A percentile compares a stretch with the other conserved stretches of the same genome.
phyloP scores from a whole-genome alignment of 2,797 vertebrate species.

The Urosaurus nigricauda region DNA sequence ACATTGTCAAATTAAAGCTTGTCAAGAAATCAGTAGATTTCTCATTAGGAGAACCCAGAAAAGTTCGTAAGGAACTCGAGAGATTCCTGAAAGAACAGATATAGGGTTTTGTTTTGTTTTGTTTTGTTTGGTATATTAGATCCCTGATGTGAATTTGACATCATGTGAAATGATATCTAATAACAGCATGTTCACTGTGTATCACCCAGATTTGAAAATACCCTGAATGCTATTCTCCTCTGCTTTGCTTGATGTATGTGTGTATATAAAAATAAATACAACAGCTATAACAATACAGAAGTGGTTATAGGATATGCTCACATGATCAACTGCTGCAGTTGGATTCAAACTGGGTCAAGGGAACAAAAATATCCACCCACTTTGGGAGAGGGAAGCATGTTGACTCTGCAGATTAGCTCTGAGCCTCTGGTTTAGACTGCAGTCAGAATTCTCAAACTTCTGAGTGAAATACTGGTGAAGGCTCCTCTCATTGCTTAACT shows the following conservation, averaged over 20 bases:
- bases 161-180: neutral
- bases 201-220: neutral
- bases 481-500: neutral
- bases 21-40: neutral
- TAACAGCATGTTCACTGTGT: neutral
- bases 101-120: no score
- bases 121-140: neutral
- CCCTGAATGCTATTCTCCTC: neutral
- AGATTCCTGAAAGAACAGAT: neutral
- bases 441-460: neutral
- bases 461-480: neutral
- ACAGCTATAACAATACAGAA: neutral
- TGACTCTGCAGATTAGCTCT: neutral
- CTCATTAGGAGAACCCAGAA: neutral
- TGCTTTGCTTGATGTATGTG: neutral
- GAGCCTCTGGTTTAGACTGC: conserved; percentile 1
- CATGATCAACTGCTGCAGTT: neutral
- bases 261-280: neutral
- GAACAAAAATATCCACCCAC: neutral
- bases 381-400: neutral
- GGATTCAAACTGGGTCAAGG: neutral
- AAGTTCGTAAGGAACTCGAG: neutral
- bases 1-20: neutral
- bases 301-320: neutral
- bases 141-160: neutral